Base-by-base conservation (phyloP, 2,113 vertebrate genomes). In the Aspiorhynchus laticeps region DNA sequence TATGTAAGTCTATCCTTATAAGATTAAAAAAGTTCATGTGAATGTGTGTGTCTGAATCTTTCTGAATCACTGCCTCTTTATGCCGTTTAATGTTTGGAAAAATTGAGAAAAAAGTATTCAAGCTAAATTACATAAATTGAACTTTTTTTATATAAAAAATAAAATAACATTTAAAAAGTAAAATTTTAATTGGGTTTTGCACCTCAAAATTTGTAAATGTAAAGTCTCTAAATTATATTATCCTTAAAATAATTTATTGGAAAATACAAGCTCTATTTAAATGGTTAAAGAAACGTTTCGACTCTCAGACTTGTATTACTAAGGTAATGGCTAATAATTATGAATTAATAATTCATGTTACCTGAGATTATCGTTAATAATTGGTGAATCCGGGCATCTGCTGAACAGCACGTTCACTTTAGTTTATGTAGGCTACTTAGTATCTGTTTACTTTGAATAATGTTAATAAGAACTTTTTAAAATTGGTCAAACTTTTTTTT, bases 1-100 rank as follows among this genome's bases (percentile, higher is more conserved):
- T 95, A 96, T 96, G 96, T 97, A 96, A 96, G 95, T 96, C 94
- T 96, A 96, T 96, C 95, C 95, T 96, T 95, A 96, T 96, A 96
- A 96, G 95, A 96, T 96, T 95, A 95, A 96, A 96, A 91, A 91
- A 93, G 94, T 96, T 97, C 95, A 96, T 96, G 95, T 97, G 96
- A 95, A 96, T 92, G 84, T 91, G 0, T 78, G 43, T 28, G 61
- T 71, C 26, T 85, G 63, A 15, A 14, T 88, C 14, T 73, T 87
- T 74, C 15, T 11, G 7, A 24, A 43, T 46, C 7, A 28, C 43
- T 53, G 61, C 15, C 14, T 78, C 65, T 77, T 6, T 48, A n/a
- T 28, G 17, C 41, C 41, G 41, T 9, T 43, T 43, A 43, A 43
- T 43, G 46, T 14, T 4, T 43, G 43, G 8, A 15, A 48, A 15